Conservation (phyloP, 2,888 invertebrate species). For the Drosophila tanythrix region DNA sequence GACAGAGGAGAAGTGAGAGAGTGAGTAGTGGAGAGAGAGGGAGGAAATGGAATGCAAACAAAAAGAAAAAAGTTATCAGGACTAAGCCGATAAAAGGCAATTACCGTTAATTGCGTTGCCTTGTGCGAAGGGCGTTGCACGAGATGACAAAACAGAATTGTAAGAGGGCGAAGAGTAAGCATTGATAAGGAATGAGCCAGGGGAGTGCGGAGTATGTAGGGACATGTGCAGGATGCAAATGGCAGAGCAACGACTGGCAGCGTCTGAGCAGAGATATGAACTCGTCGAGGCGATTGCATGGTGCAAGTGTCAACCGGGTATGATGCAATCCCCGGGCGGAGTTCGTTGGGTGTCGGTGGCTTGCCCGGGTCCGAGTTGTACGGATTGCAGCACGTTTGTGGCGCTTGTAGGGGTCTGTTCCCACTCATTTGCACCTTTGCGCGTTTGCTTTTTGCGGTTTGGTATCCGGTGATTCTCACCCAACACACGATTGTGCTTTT, state of each 20-base stretch:
- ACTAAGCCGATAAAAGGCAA: slow-evolving; percentile 81
- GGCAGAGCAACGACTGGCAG: slow-evolving; percentile 33
- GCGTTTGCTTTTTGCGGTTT: slow-evolving; percentile 69
- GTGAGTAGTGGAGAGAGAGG: not conserved
- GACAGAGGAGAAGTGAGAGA: not conserved
- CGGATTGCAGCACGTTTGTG: slow-evolving; percentile 37
- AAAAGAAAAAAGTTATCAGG: slow-evolving; percentile 73
- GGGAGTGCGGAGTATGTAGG: not conserved
- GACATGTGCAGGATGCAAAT: slow-evolving; percentile 73
- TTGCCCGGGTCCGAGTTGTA: slow-evolving; percentile 32
- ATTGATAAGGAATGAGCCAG: slow-evolving; percentile 14
- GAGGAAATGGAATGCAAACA: slow-evolving; percentile 30
- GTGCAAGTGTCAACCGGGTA: slow-evolving; percentile 33
- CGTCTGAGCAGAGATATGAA: slow-evolving; percentile 68
- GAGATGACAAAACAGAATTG: slow-evolving; percentile 56
- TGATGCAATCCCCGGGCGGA: slow-evolving; percentile 6
- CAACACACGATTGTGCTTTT: slow-evolving; percentile 68
- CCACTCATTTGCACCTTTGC: slow-evolving; percentile 81
- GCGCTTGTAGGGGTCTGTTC: slow-evolving; percentile 8
- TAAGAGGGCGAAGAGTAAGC: slow-evolving; percentile 31
- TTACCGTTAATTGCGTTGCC: slow-evolving; percentile 80
- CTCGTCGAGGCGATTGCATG: slow-evolving; percentile 51
- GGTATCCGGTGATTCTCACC: slow-evolving; percentile 55
- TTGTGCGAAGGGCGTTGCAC: slow-evolving; percentile 53
- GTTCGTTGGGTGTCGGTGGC: not conserved